Evolutionary conservation across 1,140 invertebrate species (phyloP).

Genomic region (Popillia japonica): DNA sequence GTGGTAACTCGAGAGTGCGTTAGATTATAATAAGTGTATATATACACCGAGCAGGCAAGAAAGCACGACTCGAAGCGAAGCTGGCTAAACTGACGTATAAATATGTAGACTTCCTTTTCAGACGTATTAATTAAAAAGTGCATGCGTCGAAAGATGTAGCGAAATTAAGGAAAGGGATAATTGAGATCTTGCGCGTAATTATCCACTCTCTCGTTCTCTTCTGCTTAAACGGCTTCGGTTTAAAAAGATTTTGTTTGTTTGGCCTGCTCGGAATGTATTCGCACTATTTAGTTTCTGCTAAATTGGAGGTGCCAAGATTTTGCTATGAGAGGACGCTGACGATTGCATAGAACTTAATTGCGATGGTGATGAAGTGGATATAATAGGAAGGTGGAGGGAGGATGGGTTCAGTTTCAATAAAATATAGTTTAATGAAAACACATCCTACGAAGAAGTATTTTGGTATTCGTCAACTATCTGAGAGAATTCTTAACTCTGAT

Average conservation of each 20-base stretch:
- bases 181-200: constrained; percentile 6
- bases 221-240: not conserved
- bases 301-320: not conserved
- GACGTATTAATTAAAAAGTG: not conserved
- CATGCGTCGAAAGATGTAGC: not conserved
- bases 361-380: not conserved
- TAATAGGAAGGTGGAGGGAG: no score
- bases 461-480: no score
- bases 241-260: not conserved
- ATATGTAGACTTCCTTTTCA: not conserved
- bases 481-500: no score
- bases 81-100: not conserved
- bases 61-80: not conserved
- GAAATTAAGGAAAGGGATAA: constrained; percentile 1
- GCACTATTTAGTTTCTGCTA: not conserved
- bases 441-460: no score
- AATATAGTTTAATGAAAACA: no score
- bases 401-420: no score
- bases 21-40: not conserved
- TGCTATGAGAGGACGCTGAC: not conserved
- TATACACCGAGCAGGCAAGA: not conserved
- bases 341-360: not conserved
- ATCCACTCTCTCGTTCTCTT: not conserved
- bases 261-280: not conserved
- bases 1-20: not conserved